Evolutionary conservation across 2,888 invertebrate genomes (phyloP).

Genomic region (Cynaeus angustus): DNA sequence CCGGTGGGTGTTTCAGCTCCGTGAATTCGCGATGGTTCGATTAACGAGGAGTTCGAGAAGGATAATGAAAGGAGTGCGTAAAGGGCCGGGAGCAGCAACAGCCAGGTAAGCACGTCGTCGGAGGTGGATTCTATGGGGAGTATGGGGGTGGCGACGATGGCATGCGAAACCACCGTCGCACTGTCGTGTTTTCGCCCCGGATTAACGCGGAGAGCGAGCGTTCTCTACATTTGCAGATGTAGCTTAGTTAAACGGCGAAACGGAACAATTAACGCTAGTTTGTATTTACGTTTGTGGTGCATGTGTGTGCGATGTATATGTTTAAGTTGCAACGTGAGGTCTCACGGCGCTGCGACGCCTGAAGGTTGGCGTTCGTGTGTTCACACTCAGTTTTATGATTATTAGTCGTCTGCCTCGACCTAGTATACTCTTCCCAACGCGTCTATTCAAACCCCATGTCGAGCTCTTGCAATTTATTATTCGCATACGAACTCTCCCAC

Average conservation of each 20-base stretch:
- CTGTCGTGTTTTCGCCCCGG: slow-evolving; percentile 56
- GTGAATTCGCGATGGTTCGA: slow-evolving; percentile 34
- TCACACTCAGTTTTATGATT: slow-evolving; percentile 46
- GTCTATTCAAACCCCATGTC: slow-evolving; percentile 16
- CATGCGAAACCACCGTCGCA: slow-evolving; percentile 48
- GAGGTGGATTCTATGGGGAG: slow-evolving; percentile 33
- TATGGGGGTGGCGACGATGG: slow-evolving; percentile 36
- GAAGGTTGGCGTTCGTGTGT: slow-evolving; percentile 39
- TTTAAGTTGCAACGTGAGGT: slow-evolving; percentile 42
- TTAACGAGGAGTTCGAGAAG: slow-evolving; percentile 34
- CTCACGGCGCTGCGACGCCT: slow-evolving; percentile 21
- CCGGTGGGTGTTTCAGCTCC: slow-evolving; percentile 24
- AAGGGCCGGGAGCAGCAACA: slow-evolving; percentile 40
- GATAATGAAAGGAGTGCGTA: slow-evolving; percentile 45
- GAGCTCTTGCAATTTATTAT: slow-evolving; percentile 37
- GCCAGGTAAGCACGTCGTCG: slow-evolving; percentile 43
- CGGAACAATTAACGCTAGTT: slow-evolving; percentile 63
- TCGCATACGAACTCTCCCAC: slow-evolving; percentile 21
- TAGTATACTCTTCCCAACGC: slow-evolving; percentile 16
- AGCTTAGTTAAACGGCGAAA: slow-evolving; percentile 61
- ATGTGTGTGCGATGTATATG: slow-evolving; percentile 47
- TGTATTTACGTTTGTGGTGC: slow-evolving; percentile 58
- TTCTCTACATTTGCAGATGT: slow-evolving; percentile 61
- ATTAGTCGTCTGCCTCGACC: slow-evolving; percentile 42
- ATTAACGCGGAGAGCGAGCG: slow-evolving; percentile 59